Conservation (phyloP, 2,113 vertebrate species). For the Oxyura jamaicensis region DNA sequence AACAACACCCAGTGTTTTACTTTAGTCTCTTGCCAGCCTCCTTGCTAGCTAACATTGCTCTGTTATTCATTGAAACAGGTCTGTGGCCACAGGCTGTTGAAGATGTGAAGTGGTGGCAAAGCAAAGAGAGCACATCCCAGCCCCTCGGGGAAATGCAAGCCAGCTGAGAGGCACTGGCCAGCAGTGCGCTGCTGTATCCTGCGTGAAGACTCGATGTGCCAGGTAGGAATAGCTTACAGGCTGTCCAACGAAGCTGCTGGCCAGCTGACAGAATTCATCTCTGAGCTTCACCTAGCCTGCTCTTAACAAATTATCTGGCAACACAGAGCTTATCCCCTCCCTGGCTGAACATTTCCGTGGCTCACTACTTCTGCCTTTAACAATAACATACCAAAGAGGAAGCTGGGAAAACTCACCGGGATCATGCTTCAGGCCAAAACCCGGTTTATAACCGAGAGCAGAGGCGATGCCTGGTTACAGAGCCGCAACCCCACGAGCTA, state of each 20-base stretch:
- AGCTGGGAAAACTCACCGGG: background rate
- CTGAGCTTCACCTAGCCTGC: background rate
- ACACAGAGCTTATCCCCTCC: background rate
- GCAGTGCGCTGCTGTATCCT: background rate
- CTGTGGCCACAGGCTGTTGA: too few relatives aligned
- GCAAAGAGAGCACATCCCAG: background rate
- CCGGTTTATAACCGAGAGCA: background rate
- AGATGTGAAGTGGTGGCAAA: too few relatives aligned
- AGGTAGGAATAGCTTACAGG: background rate
- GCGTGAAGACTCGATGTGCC: background rate
- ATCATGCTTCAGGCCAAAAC: background rate
- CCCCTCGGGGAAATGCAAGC: background rate
- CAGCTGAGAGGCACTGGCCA: background rate
- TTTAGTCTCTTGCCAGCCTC: background rate
- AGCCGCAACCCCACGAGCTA: fast-evolving
- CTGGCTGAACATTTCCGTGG: background rate
- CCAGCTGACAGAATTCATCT: too few relatives aligned
- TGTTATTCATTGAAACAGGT: background rate
- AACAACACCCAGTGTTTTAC: too few relatives aligned
- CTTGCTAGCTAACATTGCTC: too few relatives aligned
- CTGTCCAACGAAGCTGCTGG: background rate
- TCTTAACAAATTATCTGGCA: background rate
- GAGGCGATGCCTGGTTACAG: fast-evolving
- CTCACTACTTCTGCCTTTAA: background rate
- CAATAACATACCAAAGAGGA: background rate